phyloP scores from a whole-genome alignment of 2,113 vertebrate genomes.

The Gambusia affinis region DNA sequence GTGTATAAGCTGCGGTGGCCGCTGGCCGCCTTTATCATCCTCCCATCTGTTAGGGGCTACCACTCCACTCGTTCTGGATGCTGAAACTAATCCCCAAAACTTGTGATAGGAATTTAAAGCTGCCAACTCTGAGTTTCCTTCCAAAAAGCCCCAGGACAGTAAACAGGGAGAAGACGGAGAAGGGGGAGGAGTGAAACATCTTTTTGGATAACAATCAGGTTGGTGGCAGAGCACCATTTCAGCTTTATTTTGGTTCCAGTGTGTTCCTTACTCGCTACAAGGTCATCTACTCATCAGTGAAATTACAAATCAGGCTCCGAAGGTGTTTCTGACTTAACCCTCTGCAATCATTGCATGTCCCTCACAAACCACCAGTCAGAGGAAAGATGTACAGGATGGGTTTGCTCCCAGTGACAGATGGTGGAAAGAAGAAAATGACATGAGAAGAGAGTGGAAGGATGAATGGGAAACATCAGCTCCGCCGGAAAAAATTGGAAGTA shows the following conservation, averaged over 20 bases:
- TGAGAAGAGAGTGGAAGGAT: conserved; percentile 36
- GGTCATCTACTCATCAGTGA: conserved; percentile 19
- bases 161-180: conserved; percentile 5
- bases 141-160: conserved; percentile 13
- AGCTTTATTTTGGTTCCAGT: background rate
- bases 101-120: conserved; percentile 24
- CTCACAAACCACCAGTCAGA: conserved; percentile 38
- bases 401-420: conserved; percentile 38
- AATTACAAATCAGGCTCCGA: conserved; percentile 28
- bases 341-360: conserved; percentile 26
- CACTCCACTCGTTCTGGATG: conserved; percentile 24
- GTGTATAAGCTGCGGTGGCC: conserved; percentile 31
- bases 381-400: conserved; percentile 28
- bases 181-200: background rate
- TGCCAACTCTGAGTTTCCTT: conserved; percentile 2
- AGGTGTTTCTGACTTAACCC: conserved; percentile 27
- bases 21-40: conserved; percentile 25
- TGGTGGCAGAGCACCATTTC: background rate
- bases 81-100: conserved; percentile 38
- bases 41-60: conserved; percentile 26
- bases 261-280: background rate
- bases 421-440: conserved; percentile 27
- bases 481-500: conserved; percentile 40
- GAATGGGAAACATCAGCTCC: conserved; percentile 30
- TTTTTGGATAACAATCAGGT: conserved; percentile 5